Percentiles rank a stretch among this genome's conserved stretches.
phyloP scores from a whole-genome alignment of 2,888 invertebrate genomes.

The Clistopyga incitator region DNA sequence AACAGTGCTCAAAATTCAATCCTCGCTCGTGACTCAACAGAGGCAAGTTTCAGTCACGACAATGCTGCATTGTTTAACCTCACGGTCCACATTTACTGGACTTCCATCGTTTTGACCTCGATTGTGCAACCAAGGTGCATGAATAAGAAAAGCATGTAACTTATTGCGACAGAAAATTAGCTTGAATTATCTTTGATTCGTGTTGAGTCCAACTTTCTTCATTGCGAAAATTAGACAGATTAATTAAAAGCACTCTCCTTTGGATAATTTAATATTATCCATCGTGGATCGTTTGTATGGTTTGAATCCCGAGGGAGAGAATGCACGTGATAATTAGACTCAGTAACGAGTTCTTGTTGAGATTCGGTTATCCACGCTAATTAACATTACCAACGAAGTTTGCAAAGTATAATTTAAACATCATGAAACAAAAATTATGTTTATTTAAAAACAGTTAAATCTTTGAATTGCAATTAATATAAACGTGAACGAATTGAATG shows the following conservation, averaged over 20 bases:
- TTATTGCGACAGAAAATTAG: constrained; percentile 10
- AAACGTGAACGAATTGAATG: no score
- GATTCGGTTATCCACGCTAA: no score
- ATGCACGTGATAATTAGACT: no score
- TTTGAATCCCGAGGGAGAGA: neutral
- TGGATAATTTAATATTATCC: neutral
- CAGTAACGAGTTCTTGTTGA: no score
- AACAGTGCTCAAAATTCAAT: neutral
- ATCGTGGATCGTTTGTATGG: neutral
- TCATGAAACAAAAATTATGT: no score
- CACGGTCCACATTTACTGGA: constrained; percentile 37
- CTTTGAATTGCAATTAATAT: no score
- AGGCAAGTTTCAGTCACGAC: neutral
- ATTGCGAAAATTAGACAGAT: neutral
- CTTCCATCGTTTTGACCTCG: constrained; percentile 2
- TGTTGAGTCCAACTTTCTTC: neutral
- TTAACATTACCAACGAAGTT: no score
- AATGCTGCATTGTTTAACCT: constrained; percentile 66
- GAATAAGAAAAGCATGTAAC: neutral
- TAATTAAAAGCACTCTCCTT: neutral
- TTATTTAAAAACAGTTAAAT: no score
- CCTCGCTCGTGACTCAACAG: neutral
- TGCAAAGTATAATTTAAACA: no score
- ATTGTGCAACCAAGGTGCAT: constrained; percentile 11
- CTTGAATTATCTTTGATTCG: neutral